Evolutionary conservation across 2,888 invertebrate species (phyloP), one percentile per base, ranked within the genome.

Genomic region (Sicus ferrugineus): DNA sequence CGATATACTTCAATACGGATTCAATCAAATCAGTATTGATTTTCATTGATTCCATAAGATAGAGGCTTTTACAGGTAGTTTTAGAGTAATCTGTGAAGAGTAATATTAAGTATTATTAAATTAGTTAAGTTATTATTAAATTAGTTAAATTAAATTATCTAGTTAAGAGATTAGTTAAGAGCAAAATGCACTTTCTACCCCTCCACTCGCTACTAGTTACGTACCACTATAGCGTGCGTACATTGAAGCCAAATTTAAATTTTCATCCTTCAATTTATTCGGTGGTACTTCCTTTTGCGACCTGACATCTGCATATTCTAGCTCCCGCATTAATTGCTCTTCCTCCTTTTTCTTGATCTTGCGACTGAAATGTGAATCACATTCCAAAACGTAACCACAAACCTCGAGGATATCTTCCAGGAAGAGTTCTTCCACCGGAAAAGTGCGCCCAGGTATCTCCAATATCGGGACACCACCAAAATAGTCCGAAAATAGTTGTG

Each of bases 361-460:
- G 54, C 92, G 87, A 1, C 91, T 87, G 77, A 76, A 85, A 34
- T 83, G 82, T 0, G 89, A 89, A 75, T 89, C 88, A 73, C 89
- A 88, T 79, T 91, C 90, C 73, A 90, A 80, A 9, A 89, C 87
- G 81, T 87, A 92, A 76, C 86, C 84, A 14, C 87, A 87, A 48
- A 86, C 83, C 76, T 94, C 93, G 77, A 95, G 84, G 52, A 94
- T 89, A 77, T 95, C 93, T 85, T 96, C 95, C 54, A 96, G 86
- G 80, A 92, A 93, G 48, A 90, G 86, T 80, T 94, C 93, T 75
- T 92, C 89, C 0, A 96, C 95, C 0, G 95, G 93, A 81, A 91
- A 95, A 0, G 95, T 95, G 79, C 93, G 87, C 16, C 93, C 96
- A 63, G 95, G 93, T 77, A 94, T 93, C 79, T 92, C 90, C 72